A percentile compares a stretch with the other conserved stretches of the same genome.
phyloP scores from a whole-genome alignment of 2,888 invertebrate genomes.

The Caenorhabditis panamensis region DNA sequence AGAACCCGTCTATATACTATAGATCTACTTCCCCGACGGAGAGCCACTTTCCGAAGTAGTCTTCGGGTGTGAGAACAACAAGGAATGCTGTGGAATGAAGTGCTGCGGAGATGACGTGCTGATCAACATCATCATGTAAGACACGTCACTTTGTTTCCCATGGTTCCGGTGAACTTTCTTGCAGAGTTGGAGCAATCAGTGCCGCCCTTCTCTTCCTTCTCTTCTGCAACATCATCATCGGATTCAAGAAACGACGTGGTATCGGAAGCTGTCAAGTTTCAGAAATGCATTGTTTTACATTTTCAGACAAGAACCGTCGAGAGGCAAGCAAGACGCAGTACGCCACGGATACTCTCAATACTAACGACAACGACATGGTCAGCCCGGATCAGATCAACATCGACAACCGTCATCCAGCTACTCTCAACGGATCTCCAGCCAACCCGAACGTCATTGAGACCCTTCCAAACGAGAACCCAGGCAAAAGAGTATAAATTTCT shows the following conservation, averaged over 20 bases:
- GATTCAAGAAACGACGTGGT: slow-evolving; percentile 62
- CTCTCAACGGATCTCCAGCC: background rate
- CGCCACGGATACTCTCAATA: slow-evolving; percentile 23
- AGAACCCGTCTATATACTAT: background rate
- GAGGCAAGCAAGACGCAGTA: slow-evolving; percentile 3
- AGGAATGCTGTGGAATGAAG: slow-evolving; percentile 61
- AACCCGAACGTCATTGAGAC: background rate
- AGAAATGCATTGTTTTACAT: background rate
- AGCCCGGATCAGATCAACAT: slow-evolving; percentile 43
- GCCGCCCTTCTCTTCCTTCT: slow-evolving; percentile 53
- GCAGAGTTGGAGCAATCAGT: slow-evolving; percentile 59
- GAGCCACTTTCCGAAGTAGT: slow-evolving; percentile 22
- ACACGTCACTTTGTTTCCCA: background rate
- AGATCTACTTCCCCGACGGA: slow-evolving; percentile 48
- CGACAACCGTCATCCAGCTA: slow-evolving; percentile 37
- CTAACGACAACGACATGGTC: slow-evolving; percentile 23
- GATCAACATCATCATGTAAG: slow-evolving; percentile 59
- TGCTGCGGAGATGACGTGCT: slow-evolving; percentile 63
- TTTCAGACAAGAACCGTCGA: slow-evolving; percentile 34
- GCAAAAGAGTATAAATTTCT: slow-evolving; percentile 9
- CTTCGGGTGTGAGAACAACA: slow-evolving; percentile 55
- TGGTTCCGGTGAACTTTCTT: background rate
- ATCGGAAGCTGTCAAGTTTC: background rate
- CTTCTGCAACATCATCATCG: slow-evolving; percentile 60
- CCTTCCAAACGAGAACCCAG: slow-evolving; percentile 2